A percentile compares a stretch with the other conserved stretches of the same genome.
Evolutionary conservation across 2,888 invertebrate genomes (phyloP).

Genomic region (Cosmopolites sordidus): DNA sequence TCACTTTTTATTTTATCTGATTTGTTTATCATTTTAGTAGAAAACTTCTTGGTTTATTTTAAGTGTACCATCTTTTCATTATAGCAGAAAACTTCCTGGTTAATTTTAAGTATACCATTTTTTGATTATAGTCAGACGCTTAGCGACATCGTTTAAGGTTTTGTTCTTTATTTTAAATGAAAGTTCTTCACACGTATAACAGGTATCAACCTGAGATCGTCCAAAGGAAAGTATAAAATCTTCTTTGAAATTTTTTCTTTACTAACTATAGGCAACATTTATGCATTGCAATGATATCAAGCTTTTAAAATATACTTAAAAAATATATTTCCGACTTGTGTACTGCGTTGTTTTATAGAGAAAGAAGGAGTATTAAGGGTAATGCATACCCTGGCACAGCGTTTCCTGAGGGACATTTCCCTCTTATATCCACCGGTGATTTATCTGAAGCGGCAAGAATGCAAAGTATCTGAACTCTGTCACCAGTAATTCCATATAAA

Average conservation of each 20-base stretch:
- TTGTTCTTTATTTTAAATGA: not conserved
- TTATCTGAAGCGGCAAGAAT: not conserved
- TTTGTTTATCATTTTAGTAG: not conserved
- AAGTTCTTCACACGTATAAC: not conserved
- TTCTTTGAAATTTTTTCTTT: no score
- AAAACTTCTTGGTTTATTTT: not conserved
- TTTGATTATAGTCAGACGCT: not conserved
- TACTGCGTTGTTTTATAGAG: not conserved
- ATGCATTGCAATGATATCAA: no score
- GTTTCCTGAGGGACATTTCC: not conserved
- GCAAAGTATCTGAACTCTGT: not conserved
- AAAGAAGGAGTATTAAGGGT: not conserved
- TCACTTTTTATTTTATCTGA: not conserved
- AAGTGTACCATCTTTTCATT: not conserved
- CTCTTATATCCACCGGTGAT: not conserved
- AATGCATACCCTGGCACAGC: not conserved
- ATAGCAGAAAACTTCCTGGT: no score
- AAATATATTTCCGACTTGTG: not conserved
- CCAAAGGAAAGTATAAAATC: not conserved
- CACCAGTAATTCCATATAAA: not conserved
- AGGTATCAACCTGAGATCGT: not conserved
- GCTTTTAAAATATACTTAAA: not conserved
- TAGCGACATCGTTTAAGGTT: not conserved
- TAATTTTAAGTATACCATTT: no score
- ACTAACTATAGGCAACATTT: no score